Conservation (phyloP, 2,888 invertebrate species). For the Nebria salina region DNA sequence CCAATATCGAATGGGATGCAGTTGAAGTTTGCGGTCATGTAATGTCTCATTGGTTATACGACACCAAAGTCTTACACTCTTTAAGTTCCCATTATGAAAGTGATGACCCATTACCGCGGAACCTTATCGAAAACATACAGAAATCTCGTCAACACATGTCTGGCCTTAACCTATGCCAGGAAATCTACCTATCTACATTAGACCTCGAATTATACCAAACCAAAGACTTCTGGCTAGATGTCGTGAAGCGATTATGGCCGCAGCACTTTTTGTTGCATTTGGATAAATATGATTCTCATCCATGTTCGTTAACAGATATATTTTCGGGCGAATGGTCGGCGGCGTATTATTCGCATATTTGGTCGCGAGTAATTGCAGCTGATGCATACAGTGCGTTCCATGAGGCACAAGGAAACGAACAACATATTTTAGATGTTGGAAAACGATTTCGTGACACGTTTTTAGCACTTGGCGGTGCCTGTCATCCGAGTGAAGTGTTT, state of each 20-base stretch:
- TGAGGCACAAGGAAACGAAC: slow-evolving; percentile 69
- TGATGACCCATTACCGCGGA: slow-evolving; percentile 75
- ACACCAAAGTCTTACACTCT: slow-evolving; percentile 65
- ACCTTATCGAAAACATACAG: slow-evolving; percentile 71
- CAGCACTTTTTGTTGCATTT: slow-evolving; percentile 80
- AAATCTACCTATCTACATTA: slow-evolving; percentile 82
- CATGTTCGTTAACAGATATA: slow-evolving; percentile 85
- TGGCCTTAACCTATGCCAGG: slow-evolving; percentile 80
- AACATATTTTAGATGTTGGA: slow-evolving; percentile 69
- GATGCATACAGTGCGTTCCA: slow-evolving; percentile 89
- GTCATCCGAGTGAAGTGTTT: slow-evolving; percentile 86
- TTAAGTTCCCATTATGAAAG: slow-evolving; percentile 81
- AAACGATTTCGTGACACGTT: slow-evolving; percentile 83
- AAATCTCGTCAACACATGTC: slow-evolving; percentile 77
- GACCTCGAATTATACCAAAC: slow-evolving; percentile 85
- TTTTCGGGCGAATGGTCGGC: slow-evolving; percentile 87
- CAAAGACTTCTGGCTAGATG: slow-evolving; percentile 83
- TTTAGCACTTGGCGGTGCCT: slow-evolving; percentile 83
- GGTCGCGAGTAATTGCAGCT: slow-evolving; percentile 91
- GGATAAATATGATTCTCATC: slow-evolving; percentile 83
- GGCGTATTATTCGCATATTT: slow-evolving; percentile 84
- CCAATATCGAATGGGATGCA: slow-evolving; percentile 94
- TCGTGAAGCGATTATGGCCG: slow-evolving; percentile 82
- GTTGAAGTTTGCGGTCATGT: slow-evolving; percentile 85
- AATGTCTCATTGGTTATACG: slow-evolving; percentile 82